Base-by-base conservation (phyloP, 2,888 invertebrate genomes). In the Adela reaumurella region DNA sequence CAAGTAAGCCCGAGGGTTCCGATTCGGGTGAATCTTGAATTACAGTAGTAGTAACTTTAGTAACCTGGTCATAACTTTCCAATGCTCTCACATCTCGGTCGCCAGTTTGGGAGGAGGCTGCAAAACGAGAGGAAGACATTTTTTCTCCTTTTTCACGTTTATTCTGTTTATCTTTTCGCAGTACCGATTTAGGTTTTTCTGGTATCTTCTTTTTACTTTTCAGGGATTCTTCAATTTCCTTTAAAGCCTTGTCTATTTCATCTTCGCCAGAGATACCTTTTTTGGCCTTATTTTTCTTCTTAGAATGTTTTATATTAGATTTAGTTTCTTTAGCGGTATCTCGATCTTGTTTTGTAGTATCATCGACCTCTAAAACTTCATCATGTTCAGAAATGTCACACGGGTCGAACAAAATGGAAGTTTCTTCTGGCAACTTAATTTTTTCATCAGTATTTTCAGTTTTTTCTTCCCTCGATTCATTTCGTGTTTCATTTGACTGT, bases 171-270 rank as follows among this genome's bases (percentile, higher is more conserved):
- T 35, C 35, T 14, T 35, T 35, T 14, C 35, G 4, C 3, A 3
- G 3, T 14, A 14, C 8, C 14, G 35, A 11, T 35, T 35, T 35
- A 28, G 49, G 18, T 41, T 65, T 67, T 56, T 67, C 71, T 0
- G 46, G 50, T 57, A 65, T 71, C 58, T 68, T 76, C 60, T 74
- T 77, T 56, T 71, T 74, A 51, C 58, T 59, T 53, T 63, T 70
- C 45, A 68, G 65, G 28, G 62, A 60, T 47, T 67, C 70, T 54
- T 74, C 74, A 46, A 78, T 76, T 61, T 78, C 78, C 62, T 74
- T 77, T 0, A 78, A 61, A 43, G 74, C 77, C 56, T 65, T 70
- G 53, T 67, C 68, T 53, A 78, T 78, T 55, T 78, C 77, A 54
- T 78, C 76, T 55, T 68, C 70, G 17, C 58, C 51, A 2, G 58